Conservation (phyloP, 1,140 invertebrate genomes). For the Diplogasteroides magnus region DNA sequence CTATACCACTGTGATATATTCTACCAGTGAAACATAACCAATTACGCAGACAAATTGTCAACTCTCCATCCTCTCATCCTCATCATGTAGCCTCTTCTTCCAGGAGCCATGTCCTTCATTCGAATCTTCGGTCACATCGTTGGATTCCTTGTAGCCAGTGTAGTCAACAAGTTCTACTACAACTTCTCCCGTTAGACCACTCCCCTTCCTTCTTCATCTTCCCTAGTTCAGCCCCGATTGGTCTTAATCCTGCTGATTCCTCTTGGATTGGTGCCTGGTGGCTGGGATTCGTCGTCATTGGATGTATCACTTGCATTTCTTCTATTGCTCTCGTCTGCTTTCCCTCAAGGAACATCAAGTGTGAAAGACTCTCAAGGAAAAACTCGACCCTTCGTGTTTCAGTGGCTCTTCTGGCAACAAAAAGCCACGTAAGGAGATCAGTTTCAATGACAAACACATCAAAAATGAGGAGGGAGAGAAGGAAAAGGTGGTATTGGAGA, state of each 20-base stretch:
- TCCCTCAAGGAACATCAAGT: too few relatives aligned
- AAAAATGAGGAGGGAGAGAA: conserved; percentile 28
- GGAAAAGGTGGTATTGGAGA: conserved; percentile 5
- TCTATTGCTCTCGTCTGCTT: too few relatives aligned
- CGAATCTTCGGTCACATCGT: conserved; percentile 50
- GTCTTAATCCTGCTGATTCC: conserved; percentile 40
- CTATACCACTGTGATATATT: too few relatives aligned
- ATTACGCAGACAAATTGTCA: too few relatives aligned
- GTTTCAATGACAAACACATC: conserved; percentile 44
- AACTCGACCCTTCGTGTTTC: too few relatives aligned
- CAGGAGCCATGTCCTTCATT: conserved; percentile 52
- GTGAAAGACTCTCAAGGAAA: too few relatives aligned
- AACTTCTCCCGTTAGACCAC: conserved; percentile 41
- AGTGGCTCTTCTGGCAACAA: too few relatives aligned
- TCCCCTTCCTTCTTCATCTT: not conserved
- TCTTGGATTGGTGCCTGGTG: conserved; percentile 54
- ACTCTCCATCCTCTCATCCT: too few relatives aligned
- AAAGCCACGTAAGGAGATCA: too few relatives aligned
- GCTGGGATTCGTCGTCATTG: conserved; percentile 50
- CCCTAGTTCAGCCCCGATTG: conserved; percentile 34
- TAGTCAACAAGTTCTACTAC: conserved; percentile 51
- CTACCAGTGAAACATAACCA: too few relatives aligned
- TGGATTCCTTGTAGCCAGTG: conserved; percentile 49
- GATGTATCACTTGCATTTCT: too few relatives aligned
- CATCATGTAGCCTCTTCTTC: too few relatives aligned